Evolutionary conservation across 2,888 invertebrate genomes (phyloP), one percentile per base, ranked within the genome.

Genomic region (Troides helena): DNA sequence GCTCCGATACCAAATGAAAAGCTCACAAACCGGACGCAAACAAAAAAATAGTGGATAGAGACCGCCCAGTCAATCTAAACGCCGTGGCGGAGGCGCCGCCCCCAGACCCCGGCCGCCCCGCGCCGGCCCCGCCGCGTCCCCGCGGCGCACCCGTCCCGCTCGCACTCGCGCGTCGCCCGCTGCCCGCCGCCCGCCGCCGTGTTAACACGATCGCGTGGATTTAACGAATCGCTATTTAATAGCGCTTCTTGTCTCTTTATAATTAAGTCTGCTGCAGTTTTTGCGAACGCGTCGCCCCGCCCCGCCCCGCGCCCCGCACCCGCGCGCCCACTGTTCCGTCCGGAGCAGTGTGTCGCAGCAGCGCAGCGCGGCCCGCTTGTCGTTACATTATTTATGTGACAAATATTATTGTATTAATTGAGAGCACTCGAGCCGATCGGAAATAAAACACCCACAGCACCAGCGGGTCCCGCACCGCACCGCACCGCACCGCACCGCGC

Each of bases 261-360:
- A 92, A 92, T 92, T 92, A 92, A 92, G 92, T 92, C 90, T 88
- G 90, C 91, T 89, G 91, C 91, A 91, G 88, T 92, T 92, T 92
- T 92, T 92, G 92, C 86, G 88, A 88, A 81, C 80, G 80, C 81
- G 78, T 77, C 76, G 76, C 75, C 76, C 75, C 73, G 65, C 62
- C 65, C 2, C 74, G 70, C 73, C 70, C 68, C 79, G 82, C 82
- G 85, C 39, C 8, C 7, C 39, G 39, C 39, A 8, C 39, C 39
- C 39, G 39, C 39, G 1, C 39, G 39, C 39, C 39, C 39, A 86
- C 87, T 88, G 87, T 89, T 89, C 87, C 89, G 82, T 80, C 79
- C 76, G 78, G 80, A 21, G 21, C 1, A 21, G 21, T 21, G 21
- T 21, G 21, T 21, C 21, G 21, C 21, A 21, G 81, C 84, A 80